Evolutionary conservation across 2,888 invertebrate species (phyloP).

Genomic region (Branchellion lobata): DNA sequence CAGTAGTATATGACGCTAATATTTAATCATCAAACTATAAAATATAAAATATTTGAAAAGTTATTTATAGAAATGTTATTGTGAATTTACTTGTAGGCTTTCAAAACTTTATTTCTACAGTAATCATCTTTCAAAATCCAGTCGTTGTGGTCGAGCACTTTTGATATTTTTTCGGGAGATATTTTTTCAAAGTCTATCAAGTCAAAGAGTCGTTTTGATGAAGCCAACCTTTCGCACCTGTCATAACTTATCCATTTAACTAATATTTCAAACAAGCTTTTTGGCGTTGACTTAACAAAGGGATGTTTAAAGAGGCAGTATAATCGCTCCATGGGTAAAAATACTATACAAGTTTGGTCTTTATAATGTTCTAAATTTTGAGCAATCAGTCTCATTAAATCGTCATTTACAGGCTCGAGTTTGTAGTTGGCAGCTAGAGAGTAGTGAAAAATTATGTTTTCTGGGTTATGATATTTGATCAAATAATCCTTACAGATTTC

Average conservation of each 20-base stretch:
- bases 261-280: not conserved
- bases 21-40: too few relatives aligned
- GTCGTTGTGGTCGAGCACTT: not conserved
- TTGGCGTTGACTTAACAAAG: not conserved
- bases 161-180: not conserved
- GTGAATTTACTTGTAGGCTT: conserved; percentile 6
- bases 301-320: not conserved
- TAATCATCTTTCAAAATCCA: not conserved
- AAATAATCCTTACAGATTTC: conserved; percentile 20
- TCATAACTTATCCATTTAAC: conserved; percentile 24
- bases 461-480: not conserved
- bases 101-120: not conserved
- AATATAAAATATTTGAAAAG: too few relatives aligned
- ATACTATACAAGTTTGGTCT: not conserved
- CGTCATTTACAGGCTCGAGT: not conserved
- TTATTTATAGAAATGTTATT: too few relatives aligned
- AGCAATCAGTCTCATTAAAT: conserved; percentile 8
- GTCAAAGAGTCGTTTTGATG: not conserved
- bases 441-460: conserved; percentile 32
- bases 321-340: conserved; percentile 2
- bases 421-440: conserved; percentile 17
- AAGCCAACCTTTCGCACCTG: not conserved
- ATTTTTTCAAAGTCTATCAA: not conserved
- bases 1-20: too few relatives aligned
- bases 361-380: conserved; percentile 5